Evolutionary conservation across 2,113 vertebrate species (phyloP).

Genomic region (Amazona guildingii): DNA sequence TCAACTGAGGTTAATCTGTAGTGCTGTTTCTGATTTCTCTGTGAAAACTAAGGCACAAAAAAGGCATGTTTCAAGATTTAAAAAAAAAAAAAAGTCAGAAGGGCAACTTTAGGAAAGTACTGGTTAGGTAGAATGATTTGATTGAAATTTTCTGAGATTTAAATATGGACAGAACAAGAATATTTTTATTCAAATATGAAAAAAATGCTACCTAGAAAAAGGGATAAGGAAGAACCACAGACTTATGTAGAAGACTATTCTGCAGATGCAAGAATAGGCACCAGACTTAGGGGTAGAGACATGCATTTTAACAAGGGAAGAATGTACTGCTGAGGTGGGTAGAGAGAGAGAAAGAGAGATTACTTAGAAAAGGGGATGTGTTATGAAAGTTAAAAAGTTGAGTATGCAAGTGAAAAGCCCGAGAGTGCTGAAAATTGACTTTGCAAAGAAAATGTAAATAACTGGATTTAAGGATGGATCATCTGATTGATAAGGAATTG

Average conservation of each 20-base stretch:
- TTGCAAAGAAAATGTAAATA: not conserved
- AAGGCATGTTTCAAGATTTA: not conserved
- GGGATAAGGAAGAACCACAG: not conserved
- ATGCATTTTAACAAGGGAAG: not conserved
- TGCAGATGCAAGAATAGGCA: not conserved
- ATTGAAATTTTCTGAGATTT: not conserved
- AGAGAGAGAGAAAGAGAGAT: not conserved
- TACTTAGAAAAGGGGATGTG: not conserved
- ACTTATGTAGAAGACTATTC: not conserved
- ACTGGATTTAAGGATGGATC: not conserved
- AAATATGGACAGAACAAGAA: not conserved
- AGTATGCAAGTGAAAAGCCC: not conserved
- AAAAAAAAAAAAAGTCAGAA: not conserved
- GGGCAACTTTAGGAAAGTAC: not conserved
- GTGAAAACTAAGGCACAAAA: not conserved
- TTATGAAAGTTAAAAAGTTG: not conserved
- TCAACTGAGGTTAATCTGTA: not conserved
- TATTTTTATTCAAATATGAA: not conserved
- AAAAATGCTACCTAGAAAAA: not conserved
- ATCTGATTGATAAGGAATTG: not conserved
- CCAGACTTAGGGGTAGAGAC: not conserved
- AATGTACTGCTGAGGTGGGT: not conserved
- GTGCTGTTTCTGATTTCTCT: not conserved
- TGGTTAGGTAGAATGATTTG: not conserved
- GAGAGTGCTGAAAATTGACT: not conserved